Evolutionary conservation across 2,113 vertebrate genomes (phyloP).

Genomic region (Alethe diademata): DNA sequence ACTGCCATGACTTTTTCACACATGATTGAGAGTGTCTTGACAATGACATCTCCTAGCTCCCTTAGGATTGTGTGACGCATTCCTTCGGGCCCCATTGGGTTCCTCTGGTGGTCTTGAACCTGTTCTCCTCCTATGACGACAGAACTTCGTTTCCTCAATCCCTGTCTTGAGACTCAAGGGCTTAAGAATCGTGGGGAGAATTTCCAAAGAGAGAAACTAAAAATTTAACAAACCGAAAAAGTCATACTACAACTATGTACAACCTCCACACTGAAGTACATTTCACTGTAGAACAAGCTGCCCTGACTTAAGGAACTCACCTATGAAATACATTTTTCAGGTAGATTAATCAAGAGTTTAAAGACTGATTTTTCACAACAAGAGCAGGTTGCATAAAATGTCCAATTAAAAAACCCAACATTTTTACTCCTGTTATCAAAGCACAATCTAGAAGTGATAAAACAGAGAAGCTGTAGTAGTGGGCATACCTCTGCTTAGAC

Average conservation of each 20-base stretch:
- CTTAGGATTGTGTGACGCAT: neutral
- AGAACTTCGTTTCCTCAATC: neutral
- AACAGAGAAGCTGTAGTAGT: neutral
- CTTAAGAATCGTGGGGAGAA: neutral
- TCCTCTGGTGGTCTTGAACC: neutral
- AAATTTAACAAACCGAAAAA: neutral
- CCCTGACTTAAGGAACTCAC: neutral
- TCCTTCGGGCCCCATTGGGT: fast-evolving
- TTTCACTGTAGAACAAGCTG: neutral
- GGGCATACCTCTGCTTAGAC: constrained; percentile 72
- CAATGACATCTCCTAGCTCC: neutral
- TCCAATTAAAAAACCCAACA: neutral
- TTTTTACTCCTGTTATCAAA: neutral
- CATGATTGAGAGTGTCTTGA: fast-evolving
- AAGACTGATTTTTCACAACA: neutral
- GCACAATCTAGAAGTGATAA: neutral
- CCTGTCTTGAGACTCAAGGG: neutral
- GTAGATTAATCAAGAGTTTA: neutral
- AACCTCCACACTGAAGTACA: neutral
- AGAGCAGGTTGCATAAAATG: neutral
- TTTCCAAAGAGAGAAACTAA: neutral
- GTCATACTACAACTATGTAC: neutral
- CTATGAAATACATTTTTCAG: neutral
- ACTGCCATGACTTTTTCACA: neutral
- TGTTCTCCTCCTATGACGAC: neutral